Evolutionary conservation across 64 coral and sea anemone species (phyloP), one percentile per base, ranked within the genome.

Genomic region (Dendronephthya gigantea): DNA sequence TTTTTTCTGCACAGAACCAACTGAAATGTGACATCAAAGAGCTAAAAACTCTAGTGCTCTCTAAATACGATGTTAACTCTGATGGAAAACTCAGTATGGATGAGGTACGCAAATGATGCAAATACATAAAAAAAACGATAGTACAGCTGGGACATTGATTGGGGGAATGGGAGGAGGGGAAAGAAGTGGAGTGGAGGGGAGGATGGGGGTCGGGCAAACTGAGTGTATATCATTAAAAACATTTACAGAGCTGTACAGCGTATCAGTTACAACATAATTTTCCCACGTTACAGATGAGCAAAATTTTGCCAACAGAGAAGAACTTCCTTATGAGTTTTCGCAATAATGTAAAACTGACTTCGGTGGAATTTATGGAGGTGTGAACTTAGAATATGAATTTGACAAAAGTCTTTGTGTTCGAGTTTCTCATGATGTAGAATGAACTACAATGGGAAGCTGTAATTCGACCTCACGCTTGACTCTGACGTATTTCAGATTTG

Each of bases 331-430:
- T 84, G 35, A 84, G 68, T 35, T 90, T 90, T 38, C 51, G 83
- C 14, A 85, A 41, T 52, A 68, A 35, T 35, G 88, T 48, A 40
- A 84, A 83, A 52, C 69, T 90, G 4, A 55, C 82, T 12, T 84
- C 82, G 14, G 66, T 90, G 9, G 82, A 76, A 50, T 90, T 90
- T 76, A 90, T 90, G 88, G 70, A 90, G 88, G 88, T 90, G 25
- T 8, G 35, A 17, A 39, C 12, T 0, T 0, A 6, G 11, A 45
- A 45, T 6, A 6, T 66, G 22, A n/a, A 66, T 6, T 66, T 15
- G n/a, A n/a, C n/a, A n/a, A n/a, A n/a, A n/a, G 22, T 66, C 29
- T 66, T 17, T 66, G 19, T 7, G 29, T 5, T 15, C 19, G 29
- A n/a, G 6, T 66, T n/a, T 66, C 19, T 3, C 6, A 7, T 66